These are phyloP conservation scores for Poecilia latipinna DNA, from an alignment of 2,113 vertebrate species.

Conservation along the genomic window DNA sequence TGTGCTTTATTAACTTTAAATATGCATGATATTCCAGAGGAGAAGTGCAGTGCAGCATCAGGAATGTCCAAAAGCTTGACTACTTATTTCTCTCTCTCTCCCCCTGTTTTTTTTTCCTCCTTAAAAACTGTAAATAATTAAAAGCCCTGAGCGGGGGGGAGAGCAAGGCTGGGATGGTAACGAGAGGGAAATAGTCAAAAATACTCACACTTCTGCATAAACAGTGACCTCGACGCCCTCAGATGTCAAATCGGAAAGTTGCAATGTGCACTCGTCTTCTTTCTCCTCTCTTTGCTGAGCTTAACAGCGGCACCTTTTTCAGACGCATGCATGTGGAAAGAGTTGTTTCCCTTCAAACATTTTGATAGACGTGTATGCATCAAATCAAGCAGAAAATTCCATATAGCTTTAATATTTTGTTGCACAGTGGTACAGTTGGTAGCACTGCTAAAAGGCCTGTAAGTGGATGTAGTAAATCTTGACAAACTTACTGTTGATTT, in stretches of 20 bases:
- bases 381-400: not conserved
- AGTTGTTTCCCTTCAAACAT: constrained; percentile 1
- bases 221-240: constrained; percentile 71
- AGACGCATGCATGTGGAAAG: constrained; percentile 21
- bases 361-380: not conserved
- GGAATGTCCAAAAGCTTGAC: constrained; percentile 78
- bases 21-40: constrained; percentile 82
- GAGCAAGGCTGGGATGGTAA: constrained; percentile 14
- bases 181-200: constrained; percentile 51
- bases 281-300: constrained; percentile 5
- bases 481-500: too few species aligned
- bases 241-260: constrained; percentile 60
- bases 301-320: not conserved
- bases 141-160: constrained; percentile 55
- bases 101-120: constrained; percentile 13
- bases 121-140: constrained; percentile 79
- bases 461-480: too few species aligned
- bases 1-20: constrained; percentile 84
- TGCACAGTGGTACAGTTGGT: too few species aligned
- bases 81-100: constrained; percentile 68
- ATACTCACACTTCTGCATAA: constrained; percentile 70
- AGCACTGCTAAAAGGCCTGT: too few species aligned
- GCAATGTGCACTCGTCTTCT: constrained; percentile 27
- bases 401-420: not conserved
- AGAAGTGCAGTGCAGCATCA: constrained; percentile 76